Evolutionary conservation across 2,888 invertebrate genomes (phyloP).

Genomic region (Rotaria socialis): DNA sequence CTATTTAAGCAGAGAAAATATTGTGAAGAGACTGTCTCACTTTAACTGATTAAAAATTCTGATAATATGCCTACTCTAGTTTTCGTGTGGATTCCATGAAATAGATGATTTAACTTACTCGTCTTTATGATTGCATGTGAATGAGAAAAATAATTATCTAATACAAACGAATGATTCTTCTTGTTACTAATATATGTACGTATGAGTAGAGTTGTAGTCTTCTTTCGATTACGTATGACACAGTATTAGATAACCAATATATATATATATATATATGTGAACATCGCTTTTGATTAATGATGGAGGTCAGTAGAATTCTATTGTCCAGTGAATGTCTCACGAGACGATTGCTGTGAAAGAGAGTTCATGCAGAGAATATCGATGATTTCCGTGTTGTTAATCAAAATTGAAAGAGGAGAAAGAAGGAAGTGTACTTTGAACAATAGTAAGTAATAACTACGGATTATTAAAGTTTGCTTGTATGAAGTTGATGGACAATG

Average conservation of each 20-base stretch:
- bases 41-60: no score
- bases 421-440: background rate
- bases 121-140: background rate
- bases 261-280: background rate
- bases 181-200: background rate
- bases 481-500: background rate
- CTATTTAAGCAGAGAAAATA: no score
- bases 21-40: no score
- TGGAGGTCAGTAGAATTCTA: background rate
- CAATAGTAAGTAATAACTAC: background rate
- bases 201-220: background rate
- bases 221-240: background rate
- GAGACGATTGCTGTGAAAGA: background rate
- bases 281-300: background rate
- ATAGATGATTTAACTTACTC: background rate
- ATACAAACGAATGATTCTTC: background rate
- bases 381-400: background rate
- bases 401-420: background rate
- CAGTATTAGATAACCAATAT: background rate
- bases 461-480: background rate
- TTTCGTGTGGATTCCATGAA: no score
- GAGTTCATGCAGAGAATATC: background rate
- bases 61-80: no score
- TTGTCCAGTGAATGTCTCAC: background rate
- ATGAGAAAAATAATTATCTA: background rate